Evolutionary conservation across 2,113 vertebrate species (phyloP).

Genomic region (Zosterops hypoxanthus): DNA sequence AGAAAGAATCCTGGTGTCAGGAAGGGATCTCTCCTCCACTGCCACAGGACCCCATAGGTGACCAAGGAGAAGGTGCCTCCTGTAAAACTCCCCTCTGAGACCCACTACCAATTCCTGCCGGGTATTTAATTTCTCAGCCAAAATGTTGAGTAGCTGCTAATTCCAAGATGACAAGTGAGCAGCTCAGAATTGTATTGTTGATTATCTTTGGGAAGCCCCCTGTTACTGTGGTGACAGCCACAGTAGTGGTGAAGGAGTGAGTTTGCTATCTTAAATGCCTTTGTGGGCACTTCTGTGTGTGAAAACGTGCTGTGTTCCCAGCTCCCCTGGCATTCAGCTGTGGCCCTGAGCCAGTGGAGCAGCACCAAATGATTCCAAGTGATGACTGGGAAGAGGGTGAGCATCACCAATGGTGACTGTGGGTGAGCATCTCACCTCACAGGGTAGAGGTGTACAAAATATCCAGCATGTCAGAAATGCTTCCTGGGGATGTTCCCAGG

Average conservation of each 20-base stretch:
- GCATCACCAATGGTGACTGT: accelerated
- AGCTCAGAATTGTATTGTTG: accelerated
- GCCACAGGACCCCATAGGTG: not conserved
- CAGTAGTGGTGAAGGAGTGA: no score
- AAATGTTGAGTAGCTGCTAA: not conserved
- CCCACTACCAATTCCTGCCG: not conserved
- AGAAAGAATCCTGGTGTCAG: not conserved
- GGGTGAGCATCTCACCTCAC: not conserved
- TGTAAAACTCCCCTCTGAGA: not conserved
- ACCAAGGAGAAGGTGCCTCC: not conserved
- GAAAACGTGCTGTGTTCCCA: not conserved
- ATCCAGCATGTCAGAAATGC: not conserved
- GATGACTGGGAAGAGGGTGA: not conserved
- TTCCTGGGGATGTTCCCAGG: not conserved
- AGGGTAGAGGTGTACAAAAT: not conserved
- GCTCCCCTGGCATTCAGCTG: not conserved
- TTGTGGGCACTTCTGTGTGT: not conserved
- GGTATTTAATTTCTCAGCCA: not conserved
- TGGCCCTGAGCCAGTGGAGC: not conserved
- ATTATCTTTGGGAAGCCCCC: conserved; percentile 5
- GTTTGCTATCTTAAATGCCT: not conserved
- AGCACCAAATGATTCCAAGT: not conserved
- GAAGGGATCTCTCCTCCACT: not conserved
- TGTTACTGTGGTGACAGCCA: conserved; percentile 4
- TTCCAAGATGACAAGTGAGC: not conserved